Evolutionary conservation across 1,140 invertebrate species (phyloP).

Genomic region (Parapsyche elsis): DNA sequence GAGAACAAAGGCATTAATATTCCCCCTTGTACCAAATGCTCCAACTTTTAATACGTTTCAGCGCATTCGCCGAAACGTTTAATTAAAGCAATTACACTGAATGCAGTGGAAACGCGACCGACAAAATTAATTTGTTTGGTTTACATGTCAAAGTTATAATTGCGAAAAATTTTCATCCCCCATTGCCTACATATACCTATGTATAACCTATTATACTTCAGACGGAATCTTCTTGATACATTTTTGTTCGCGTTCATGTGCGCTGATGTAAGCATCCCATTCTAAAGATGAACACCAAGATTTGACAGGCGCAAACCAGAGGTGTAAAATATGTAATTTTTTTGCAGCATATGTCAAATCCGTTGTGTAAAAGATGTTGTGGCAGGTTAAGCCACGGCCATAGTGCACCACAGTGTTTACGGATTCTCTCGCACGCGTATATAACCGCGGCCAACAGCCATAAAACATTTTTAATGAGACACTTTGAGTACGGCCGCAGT

Average conservation of each 20-base stretch:
- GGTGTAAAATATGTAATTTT: neutral
- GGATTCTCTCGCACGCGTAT: constrained; percentile 10
- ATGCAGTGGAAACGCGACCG: too few relatives aligned
- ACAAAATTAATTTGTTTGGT: too few relatives aligned
- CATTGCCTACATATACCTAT: too few relatives aligned
- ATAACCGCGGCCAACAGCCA: constrained; percentile 35
- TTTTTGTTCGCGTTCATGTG: too few relatives aligned
- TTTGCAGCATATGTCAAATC: neutral
- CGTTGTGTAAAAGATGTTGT: constrained; percentile 6
- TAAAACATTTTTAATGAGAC: constrained; percentile 57
- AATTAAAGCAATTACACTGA: neutral
- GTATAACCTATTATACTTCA: too few relatives aligned
- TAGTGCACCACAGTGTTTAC: constrained; percentile 38
- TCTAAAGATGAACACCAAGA: neutral
- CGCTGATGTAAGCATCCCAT: neutral
- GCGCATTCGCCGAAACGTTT: neutral
- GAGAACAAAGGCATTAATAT: neutral
- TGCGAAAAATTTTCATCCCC: too few relatives aligned
- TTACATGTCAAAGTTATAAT: too few relatives aligned
- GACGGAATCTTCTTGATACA: too few relatives aligned
- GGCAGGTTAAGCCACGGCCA: constrained; percentile 31
- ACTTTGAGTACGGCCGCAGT: constrained; percentile 42
- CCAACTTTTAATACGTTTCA: neutral
- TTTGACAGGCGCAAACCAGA: neutral
- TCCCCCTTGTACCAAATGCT: neutral